Evolutionary conservation across 64 coral and sea anemone species (phyloP), one percentile per base, ranked within the genome.

Genomic region (Catalaphyllia jardinei): DNA sequence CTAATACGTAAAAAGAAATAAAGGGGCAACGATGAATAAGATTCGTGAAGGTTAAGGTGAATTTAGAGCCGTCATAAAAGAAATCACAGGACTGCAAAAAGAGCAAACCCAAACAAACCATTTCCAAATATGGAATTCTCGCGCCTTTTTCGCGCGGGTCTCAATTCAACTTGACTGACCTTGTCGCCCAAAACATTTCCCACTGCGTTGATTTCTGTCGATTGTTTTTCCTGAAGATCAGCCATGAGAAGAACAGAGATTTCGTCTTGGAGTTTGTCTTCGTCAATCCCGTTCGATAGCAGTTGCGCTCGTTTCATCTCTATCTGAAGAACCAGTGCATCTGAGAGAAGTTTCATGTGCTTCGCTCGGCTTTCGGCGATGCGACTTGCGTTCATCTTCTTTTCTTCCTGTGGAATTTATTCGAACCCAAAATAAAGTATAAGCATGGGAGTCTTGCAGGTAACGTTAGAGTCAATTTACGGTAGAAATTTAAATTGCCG

Each of bases 221-320:
- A 79, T 38, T 99, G 97, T 78, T 99, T 99, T 64, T 99, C 93
- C 71, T 99, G 97, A 22, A 99, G 86, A 69, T 99, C 91, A 17
- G 97, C 91, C 62, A 99, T 52, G 24, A 99, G 69, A 39, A 79
- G 79, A 29, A 99, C 97, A 15, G 93, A 83, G 24, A 95, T 88
- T 67, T 99, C 91, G 20, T 99, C 94, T 50, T 59, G 77, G 17
- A 95, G n/a, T 71, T 93, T 93, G 7, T 84, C 88, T 17, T 95
- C 97, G 24, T 72, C 49, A 22, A 99, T 74, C 16, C 91, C 91
- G 51, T 95, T 42, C 5, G 87, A 73, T 22, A 77, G 67, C 12
- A 99, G 50, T 31, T 89, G 50, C n/a, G 83, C 87, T 79, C 91
- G 90, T 20, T 86, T 52, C n/a, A 52, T 93, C 74, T 95, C 82